Percentiles rank a stretch among this genome's conserved stretches.
These are phyloP conservation scores for Pseudococcus longispinus DNA, from an alignment of 2,888 invertebrate genomes.

Conservation along the genomic window DNA sequence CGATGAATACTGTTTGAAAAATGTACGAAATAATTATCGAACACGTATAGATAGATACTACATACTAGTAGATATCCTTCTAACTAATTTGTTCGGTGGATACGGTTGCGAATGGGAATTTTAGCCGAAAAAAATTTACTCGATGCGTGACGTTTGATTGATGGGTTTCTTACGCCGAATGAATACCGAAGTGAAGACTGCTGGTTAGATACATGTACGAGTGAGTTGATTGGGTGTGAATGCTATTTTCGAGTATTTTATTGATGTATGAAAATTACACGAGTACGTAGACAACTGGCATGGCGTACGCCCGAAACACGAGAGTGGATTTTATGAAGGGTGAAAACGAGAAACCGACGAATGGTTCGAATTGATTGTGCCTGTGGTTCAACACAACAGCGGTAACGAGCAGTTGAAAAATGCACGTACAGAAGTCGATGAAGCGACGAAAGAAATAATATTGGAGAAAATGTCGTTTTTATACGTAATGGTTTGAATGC, in stretches of 20 bases:
- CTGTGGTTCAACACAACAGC: neutral
- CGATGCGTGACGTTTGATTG: conserved; percentile 2
- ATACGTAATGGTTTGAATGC: too few relatives aligned
- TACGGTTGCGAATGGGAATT: neutral
- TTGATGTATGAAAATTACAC: conserved; percentile 6
- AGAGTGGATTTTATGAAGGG: neutral
- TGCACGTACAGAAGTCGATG: neutral
- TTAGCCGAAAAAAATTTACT: neutral
- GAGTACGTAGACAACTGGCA: neutral
- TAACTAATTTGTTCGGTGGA: neutral
- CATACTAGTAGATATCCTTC: neutral
- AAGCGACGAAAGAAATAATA: neutral
- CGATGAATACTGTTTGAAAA: neutral
- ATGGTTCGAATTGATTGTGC: neutral
- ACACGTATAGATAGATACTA: neutral
- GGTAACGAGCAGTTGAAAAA: neutral
- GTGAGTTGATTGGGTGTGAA: neutral
- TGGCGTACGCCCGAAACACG: too few relatives aligned
- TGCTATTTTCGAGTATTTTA: conserved; percentile 22
- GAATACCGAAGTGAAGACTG: neutral
- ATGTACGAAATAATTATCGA: neutral
- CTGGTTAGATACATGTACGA: neutral
- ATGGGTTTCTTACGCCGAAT: neutral
- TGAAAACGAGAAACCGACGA: neutral
- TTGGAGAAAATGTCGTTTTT: neutral